phyloP scores from a whole-genome alignment of 1,140 invertebrate genomes.

The Danaus melanippus region DNA sequence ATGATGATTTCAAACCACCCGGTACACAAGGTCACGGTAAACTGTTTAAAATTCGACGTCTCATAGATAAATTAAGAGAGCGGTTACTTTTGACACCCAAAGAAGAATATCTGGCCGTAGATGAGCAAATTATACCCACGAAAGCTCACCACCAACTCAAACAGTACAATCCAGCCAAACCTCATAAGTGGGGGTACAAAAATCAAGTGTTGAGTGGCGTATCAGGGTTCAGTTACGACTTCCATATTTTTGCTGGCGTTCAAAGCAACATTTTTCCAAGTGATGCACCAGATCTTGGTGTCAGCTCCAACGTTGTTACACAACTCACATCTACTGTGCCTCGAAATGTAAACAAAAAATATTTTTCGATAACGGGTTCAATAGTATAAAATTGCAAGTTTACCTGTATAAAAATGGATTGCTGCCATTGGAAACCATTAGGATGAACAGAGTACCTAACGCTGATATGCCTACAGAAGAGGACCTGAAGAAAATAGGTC shows the following conservation, averaged over 20 bases:
- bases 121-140: conserved; percentile 27
- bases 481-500: not conserved
- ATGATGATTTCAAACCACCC: too few relatives aligned
- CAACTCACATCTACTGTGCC: conserved; percentile 27
- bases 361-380: conserved; percentile 54
- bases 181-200: conserved; percentile 22
- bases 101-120: conserved; percentile 40
- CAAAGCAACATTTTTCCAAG: conserved; percentile 25
- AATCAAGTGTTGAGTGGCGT: conserved; percentile 37
- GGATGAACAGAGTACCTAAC: conserved; percentile 40
- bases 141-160: conserved; percentile 5
- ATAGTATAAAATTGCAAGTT: conserved; percentile 31
- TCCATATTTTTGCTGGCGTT: conserved; percentile 37
- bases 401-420: conserved; percentile 39
- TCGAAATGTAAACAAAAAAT: conserved; percentile 42
- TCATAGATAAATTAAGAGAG: conserved; percentile 25
- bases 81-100: conserved; percentile 27
- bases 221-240: conserved; percentile 27
- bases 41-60: conserved; percentile 28
- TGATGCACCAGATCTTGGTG: conserved; percentile 24
- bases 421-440: conserved; percentile 49
- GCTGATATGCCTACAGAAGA: conserved; percentile 24
- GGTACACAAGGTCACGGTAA: conserved; percentile 8
- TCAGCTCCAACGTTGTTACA: conserved; percentile 37
- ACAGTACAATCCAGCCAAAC: conserved; percentile 14